These are phyloP conservation scores for Pocillopora grandis DNA, from an alignment of 92 coral and sea anemone genomes.

Conservation along the genomic window DNA sequence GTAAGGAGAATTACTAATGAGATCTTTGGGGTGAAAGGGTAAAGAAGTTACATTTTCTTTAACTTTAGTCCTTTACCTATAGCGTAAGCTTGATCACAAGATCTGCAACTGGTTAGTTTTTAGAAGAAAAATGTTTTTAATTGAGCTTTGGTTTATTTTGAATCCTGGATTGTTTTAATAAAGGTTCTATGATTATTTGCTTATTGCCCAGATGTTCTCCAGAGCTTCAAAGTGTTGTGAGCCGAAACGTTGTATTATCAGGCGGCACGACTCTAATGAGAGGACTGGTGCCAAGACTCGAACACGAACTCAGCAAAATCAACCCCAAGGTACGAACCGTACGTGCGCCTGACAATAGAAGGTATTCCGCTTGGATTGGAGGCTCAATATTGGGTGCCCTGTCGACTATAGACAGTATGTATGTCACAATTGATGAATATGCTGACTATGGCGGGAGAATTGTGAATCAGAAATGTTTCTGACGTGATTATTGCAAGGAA, in stretches of 20 bases:
- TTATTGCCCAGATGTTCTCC: constrained; percentile 67
- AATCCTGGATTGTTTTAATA: not conserved
- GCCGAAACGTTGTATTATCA: constrained; percentile 74
- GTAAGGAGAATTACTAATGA: too few species aligned
- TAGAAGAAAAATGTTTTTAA: too few species aligned
- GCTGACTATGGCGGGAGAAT: constrained; percentile 85
- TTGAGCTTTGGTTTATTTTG: too few species aligned
- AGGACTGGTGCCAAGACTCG: constrained; percentile 83
- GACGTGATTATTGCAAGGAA: not conserved
- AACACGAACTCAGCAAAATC: constrained; percentile 67
- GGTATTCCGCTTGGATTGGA: constrained; percentile 90
- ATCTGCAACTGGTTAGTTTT: too few species aligned
- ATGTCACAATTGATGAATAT: constrained; percentile 90
- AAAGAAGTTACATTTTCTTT: too few species aligned
- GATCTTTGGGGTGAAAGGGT: too few species aligned
- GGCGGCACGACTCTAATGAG: constrained; percentile 87
- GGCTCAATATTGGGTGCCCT: constrained; percentile 88
- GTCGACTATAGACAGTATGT: constrained; percentile 75
- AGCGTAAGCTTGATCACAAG: too few species aligned
- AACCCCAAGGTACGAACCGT: constrained; percentile 72
- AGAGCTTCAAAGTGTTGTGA: constrained; percentile 71
- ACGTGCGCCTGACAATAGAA: constrained; percentile 87
- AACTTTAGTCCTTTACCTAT: too few species aligned
- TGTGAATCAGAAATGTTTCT: constrained; percentile 88
- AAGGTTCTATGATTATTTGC: not conserved